phyloP scores from a whole-genome alignment of 2,888 invertebrate genomes.

The Campopleginae sp. region DNA sequence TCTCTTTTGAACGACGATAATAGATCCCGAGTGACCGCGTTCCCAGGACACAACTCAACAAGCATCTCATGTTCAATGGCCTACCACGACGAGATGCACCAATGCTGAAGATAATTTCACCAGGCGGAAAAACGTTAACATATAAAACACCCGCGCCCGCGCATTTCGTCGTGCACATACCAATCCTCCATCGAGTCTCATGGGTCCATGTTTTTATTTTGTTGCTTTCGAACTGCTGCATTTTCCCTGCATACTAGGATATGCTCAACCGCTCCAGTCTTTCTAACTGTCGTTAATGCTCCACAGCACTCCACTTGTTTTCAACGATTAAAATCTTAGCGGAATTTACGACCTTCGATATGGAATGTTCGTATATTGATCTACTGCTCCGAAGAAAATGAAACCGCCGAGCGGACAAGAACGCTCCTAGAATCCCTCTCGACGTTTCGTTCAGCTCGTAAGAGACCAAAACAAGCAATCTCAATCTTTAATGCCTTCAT shows the following conservation, averaged over 20 bases:
- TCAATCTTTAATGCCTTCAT: background rate
- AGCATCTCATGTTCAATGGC: slow-evolving; percentile 43
- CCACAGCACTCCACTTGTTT: slow-evolving; percentile 64
- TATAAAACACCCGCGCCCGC: background rate
- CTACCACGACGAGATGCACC: background rate
- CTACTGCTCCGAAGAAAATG: slow-evolving; percentile 59
- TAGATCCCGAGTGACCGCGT: slow-evolving; percentile 51
- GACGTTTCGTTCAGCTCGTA: background rate
- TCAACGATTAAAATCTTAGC: slow-evolving; percentile 73
- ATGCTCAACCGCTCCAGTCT: slow-evolving; percentile 8
- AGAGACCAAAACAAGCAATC: background rate
- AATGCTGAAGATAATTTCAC: background rate
- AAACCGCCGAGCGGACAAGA: slow-evolving; percentile 19
- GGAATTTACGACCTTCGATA: slow-evolving; percentile 73
- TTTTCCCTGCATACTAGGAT: slow-evolving; percentile 26
- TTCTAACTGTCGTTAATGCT: slow-evolving; percentile 49
- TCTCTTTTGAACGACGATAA: slow-evolving; percentile 19
- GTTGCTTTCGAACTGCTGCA: slow-evolving; percentile 18
- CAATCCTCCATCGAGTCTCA: slow-evolving; percentile 43
- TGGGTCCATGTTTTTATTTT: background rate
- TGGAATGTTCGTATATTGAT: slow-evolving; percentile 72
- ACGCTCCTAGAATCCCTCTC: background rate
- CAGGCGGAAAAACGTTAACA: background rate
- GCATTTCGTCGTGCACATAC: slow-evolving; percentile 23
- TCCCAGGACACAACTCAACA: slow-evolving; percentile 54